A percentile compares a stretch with the other conserved stretches of the same genome.
Evolutionary conservation across 2,113 vertebrate species (phyloP).

Genomic region (Eleginops maclovinus): DNA sequence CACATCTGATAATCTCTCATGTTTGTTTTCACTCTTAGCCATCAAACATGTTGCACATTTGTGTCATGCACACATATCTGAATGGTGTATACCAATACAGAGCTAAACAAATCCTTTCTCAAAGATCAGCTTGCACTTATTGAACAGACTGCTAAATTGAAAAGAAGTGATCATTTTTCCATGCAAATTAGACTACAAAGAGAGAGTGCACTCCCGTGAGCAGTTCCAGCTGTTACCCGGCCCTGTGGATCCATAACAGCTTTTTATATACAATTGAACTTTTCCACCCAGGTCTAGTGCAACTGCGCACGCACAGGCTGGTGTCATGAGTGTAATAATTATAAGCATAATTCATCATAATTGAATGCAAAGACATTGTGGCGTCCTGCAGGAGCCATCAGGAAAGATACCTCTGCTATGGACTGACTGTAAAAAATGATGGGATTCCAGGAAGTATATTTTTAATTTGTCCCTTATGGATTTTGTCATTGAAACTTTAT

Average conservation of each 20-base stretch:
- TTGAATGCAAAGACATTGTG: constrained; percentile 29
- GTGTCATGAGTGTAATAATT: constrained; percentile 42
- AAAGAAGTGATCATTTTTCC: constrained; percentile 51
- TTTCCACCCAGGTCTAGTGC: constrained; percentile 45
- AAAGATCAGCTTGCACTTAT: constrained; percentile 37
- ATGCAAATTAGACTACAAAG: constrained; percentile 48
- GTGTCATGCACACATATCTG: constrained; percentile 33
- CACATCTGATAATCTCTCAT: constrained; percentile 25
- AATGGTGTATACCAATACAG: constrained; percentile 27
- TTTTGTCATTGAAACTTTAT: neutral
- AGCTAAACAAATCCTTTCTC: constrained; percentile 23
- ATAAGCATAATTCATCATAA: constrained; percentile 47
- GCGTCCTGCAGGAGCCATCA: constrained; percentile 37
- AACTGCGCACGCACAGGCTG: constrained; percentile 52
- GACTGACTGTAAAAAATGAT: constrained; percentile 1
- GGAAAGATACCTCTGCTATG: neutral
- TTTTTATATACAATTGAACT: constrained; percentile 44
- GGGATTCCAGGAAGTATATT: neutral
- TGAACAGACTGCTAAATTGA: constrained; percentile 58
- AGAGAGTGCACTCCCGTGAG: constrained; percentile 25
- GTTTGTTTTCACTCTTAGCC: constrained; percentile 4
- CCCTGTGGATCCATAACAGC: constrained; percentile 39
- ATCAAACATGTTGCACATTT: constrained; percentile 24
- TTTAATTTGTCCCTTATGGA: neutral
- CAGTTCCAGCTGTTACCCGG: constrained; percentile 52